Percentiles rank a stretch among this genome's conserved stretches.
Conservation (phyloP, 2,797 vertebrate species). For the Coluber constrictor region DNA sequence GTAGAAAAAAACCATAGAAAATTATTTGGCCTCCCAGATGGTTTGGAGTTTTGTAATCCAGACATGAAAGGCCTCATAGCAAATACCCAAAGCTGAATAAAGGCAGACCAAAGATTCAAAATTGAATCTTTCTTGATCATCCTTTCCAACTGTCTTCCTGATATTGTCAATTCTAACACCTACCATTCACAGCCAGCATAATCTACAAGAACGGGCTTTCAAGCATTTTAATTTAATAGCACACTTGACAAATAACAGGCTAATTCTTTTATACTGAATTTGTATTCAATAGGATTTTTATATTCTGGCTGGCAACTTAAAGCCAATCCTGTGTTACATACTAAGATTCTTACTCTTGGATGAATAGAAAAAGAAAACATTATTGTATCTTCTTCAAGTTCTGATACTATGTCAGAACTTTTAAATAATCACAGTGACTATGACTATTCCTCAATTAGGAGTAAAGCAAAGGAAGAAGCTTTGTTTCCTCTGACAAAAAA, state of each 20-base stretch:
- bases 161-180: not conserved
- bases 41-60: not conserved
- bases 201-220: not conserved
- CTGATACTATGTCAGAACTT: not conserved
- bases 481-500: not conserved
- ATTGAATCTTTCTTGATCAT: not conserved
- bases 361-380: not conserved
- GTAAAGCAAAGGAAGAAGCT: not conserved
- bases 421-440: not conserved
- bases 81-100: not conserved
- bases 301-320: not conserved
- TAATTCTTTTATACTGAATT: not conserved
- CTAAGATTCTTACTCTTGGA: not conserved
- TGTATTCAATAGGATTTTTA: not conserved
- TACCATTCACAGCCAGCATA: not conserved
- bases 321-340: not conserved
- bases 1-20: not conserved
- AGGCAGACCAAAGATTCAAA: not conserved
- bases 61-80: not conserved
- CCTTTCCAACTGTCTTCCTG: not conserved
- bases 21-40: not conserved
- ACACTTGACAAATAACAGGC: not conserved
- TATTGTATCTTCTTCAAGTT: not conserved
- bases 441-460: not conserved
- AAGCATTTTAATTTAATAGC: not conserved